These are phyloP conservation scores for Solenopsis fugax DNA, from an alignment of 1,140 invertebrate genomes.

Conservation along the genomic window DNA sequence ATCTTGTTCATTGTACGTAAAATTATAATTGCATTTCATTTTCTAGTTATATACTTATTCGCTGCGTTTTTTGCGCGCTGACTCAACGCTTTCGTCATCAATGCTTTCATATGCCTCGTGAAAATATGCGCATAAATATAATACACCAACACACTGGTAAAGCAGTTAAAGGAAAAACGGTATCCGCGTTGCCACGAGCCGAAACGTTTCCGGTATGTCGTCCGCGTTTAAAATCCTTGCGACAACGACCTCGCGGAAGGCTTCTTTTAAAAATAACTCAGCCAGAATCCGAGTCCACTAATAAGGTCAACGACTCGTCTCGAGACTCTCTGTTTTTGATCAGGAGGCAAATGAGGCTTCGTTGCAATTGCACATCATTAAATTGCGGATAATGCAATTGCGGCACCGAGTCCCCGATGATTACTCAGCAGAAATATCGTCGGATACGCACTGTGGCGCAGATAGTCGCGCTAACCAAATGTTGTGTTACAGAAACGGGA, in stretches of 20 bases:
- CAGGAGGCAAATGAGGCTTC: neutral
- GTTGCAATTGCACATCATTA: constrained; percentile 14
- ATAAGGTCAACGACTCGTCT: constrained; percentile 79
- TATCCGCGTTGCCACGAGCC: constrained; percentile 81
- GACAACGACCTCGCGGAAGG: constrained; percentile 44
- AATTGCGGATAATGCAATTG: neutral
- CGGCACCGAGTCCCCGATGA: neutral
- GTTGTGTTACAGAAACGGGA: constrained; percentile 61
- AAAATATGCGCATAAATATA: constrained; percentile 25
- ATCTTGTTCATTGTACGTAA: neutral
- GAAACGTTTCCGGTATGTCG: constrained; percentile 83
- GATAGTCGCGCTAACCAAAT: constrained; percentile 2
- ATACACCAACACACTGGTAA: neutral
- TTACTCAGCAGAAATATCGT: neutral
- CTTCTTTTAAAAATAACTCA: constrained; percentile 74
- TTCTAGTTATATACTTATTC: neutral
- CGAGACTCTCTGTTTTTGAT: neutral
- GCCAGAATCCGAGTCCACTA: constrained; percentile 72
- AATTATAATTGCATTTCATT: neutral
- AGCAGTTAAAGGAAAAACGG: constrained; percentile 78
- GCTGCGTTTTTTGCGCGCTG: neutral
- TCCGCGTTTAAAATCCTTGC: constrained; percentile 73
- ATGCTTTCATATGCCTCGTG: constrained; percentile 1
- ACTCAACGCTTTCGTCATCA: constrained; percentile 41
- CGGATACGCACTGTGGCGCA: neutral